Evolutionary conservation across 2,888 invertebrate species (phyloP).

Genomic region (Myathropa florea): DNA sequence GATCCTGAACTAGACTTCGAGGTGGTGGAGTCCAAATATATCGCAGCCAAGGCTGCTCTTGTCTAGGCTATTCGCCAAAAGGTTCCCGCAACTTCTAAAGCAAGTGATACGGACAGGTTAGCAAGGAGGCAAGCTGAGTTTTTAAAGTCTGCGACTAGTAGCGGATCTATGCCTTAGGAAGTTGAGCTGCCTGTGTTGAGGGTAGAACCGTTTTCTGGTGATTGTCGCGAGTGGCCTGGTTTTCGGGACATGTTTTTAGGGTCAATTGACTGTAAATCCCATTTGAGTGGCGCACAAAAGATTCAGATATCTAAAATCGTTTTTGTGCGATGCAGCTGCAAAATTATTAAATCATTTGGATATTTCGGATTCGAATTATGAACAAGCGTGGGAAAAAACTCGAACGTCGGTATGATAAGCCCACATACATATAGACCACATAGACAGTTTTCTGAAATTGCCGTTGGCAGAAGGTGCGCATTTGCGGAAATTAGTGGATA

Average conservation of each 20-base stretch:
- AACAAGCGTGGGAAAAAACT: conserved; percentile 25
- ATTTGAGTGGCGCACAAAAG: conserved; percentile 4
- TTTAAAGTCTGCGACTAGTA: not conserved
- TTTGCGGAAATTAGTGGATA: conserved; percentile 5
- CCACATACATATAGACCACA: not conserved
- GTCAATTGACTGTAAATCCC: not conserved
- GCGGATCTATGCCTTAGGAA: not conserved
- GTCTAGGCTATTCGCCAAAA: too few relatives aligned
- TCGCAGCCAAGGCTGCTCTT: too few relatives aligned
- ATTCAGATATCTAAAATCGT: conserved; percentile 18
- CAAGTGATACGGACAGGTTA: too few relatives aligned
- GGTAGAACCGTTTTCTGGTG: conserved; percentile 1
- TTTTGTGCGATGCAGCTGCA: conserved; percentile 8
- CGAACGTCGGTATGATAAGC: conserved; percentile 1
- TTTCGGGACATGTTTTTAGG: conserved; percentile 20
- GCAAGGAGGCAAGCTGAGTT: not conserved
- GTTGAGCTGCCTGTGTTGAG: conserved; percentile 4
- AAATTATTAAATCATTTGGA: conserved; percentile 6
- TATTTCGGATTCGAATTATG: not conserved
- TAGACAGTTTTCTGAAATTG: too few relatives aligned
- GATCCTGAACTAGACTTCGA: conserved; percentile 2
- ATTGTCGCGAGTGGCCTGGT: not conserved
- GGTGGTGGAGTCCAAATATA: too few relatives aligned
- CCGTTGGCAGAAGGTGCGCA: too few relatives aligned
- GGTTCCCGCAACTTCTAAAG: too few relatives aligned